phyloP scores from a whole-genome alignment of 2,113 vertebrate genomes.

The Blennius ocellaris region DNA sequence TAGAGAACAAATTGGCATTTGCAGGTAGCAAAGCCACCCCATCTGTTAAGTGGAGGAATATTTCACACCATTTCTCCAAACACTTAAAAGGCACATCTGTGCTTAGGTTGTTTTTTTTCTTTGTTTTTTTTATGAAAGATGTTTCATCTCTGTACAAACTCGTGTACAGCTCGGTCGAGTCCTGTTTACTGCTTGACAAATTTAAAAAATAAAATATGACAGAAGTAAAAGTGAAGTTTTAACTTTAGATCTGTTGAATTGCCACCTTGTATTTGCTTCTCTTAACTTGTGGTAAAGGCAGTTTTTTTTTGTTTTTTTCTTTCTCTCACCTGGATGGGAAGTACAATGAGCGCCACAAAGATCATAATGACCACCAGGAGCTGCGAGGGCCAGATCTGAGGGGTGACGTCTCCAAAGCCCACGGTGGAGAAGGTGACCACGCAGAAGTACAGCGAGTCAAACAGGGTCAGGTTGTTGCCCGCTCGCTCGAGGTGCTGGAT shows the following conservation, averaged over 20 bases:
- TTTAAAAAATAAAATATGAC: conserved; percentile 21
- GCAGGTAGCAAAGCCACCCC: neutral
- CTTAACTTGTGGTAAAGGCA: too few relatives aligned
- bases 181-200: neutral
- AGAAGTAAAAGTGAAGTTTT: neutral
- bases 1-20: conserved; percentile 7
- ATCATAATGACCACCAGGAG: conserved; percentile 90
- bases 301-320: too few relatives aligned
- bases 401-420: conserved; percentile 87
- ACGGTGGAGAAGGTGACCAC: conserved; percentile 89
- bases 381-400: conserved; percentile 88
- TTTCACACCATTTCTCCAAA: neutral
- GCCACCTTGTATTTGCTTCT: too few relatives aligned
- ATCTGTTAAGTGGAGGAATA: neutral
- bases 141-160: neutral
- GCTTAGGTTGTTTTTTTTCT: too few relatives aligned
- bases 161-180: neutral
- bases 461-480: conserved; percentile 87
- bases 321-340: conserved; percentile 85
- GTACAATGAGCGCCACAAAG: conserved; percentile 87
- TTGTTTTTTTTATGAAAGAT: too few relatives aligned
- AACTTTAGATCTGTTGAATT: neutral
- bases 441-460: conserved; percentile 88
- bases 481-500: conserved; percentile 87
- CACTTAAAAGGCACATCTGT: neutral